Base-by-base conservation (phyloP, 2,797 vertebrate species). In the Momotus momota region DNA sequence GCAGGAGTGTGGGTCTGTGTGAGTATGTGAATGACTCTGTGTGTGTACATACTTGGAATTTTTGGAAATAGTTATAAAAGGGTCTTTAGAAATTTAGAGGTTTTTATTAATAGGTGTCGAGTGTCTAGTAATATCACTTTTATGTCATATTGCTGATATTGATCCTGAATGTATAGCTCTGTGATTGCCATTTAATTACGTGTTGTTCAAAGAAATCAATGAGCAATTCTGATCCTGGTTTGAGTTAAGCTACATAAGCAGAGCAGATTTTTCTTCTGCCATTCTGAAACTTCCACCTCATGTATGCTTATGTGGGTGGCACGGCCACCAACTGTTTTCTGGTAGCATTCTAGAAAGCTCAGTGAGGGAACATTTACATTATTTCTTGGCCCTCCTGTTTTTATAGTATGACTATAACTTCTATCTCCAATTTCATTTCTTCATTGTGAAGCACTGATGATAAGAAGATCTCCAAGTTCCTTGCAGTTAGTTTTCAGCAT, bases 21-120 rank as follows among this genome's bases (percentile, higher is more conserved):
- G 33, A 33, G 29, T 4, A 13, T 20, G 35, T n/a, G 38, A 74
- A n/a, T 6, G 1, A 6, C 48, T 9, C 3, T 2, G 0, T 3
- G 29, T 25, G 46, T 40, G 21, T 6, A 11, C 10, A 6, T 1
- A 2, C 22, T 62, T 8, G 19, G 25, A 74, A 46, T 10, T 13
- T 41, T 10, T 41, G 15, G 45, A 11, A 60, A 29, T 38, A 40
- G 6, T 20, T 52, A 8, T 38, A n/a, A 51, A 90, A 41, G 13
- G 6, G 38, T 16, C 7, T 64, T 72, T 33, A 33, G 41, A 48
- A 52, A 61, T 54, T 9, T 57, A 7, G 16, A 55, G 21, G 13
- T 3, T n/a, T 88, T 88, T 67, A 81, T 84, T 87, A 88, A 38
- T 29, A 64, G 41, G 35, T 77, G 7, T 14, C 65, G 55, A 73